phyloP scores from a whole-genome alignment of 2,888 invertebrate species.

The Capitulum mitella region DNA sequence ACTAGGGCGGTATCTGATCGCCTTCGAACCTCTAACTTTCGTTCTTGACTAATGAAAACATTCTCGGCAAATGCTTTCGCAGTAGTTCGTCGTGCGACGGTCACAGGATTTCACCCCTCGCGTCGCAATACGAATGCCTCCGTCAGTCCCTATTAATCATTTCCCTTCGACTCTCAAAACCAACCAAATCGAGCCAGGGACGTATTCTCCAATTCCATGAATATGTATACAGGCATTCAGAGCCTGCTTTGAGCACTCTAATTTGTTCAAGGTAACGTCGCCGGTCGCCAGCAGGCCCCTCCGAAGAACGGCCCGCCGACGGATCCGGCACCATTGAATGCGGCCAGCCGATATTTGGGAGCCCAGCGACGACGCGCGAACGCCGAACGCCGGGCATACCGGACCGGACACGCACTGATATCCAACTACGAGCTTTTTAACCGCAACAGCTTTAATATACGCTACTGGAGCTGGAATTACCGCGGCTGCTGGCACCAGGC shows the following conservation, averaged over 20 bases:
- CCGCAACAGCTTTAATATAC: conserved; percentile 64
- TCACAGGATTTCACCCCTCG: conserved; percentile 61
- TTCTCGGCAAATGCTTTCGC: conserved; percentile 63
- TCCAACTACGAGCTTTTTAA: conserved; percentile 56
- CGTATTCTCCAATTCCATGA: conserved; percentile 62
- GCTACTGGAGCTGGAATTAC: conserved; percentile 63
- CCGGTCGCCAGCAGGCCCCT: conserved; percentile 49
- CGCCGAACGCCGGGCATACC: neutral
- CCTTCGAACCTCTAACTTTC: conserved; percentile 61
- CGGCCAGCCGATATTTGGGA: conserved; percentile 32
- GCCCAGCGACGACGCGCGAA: neutral
- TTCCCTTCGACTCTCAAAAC: conserved; percentile 52
- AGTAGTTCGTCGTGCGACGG: conserved; percentile 54
- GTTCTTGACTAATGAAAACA: conserved; percentile 61
- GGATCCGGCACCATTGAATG: conserved; percentile 35
- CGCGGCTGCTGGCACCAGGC: conserved; percentile 64
- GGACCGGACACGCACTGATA: conserved; percentile 42
- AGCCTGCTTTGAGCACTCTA: conserved; percentile 60
- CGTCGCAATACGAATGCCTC: conserved; percentile 58
- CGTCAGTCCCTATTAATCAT: conserved; percentile 57
- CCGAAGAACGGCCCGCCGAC: conserved; percentile 41
- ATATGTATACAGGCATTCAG: conserved; percentile 39
- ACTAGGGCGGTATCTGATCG: conserved; percentile 61
- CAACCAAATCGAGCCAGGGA: conserved; percentile 57
- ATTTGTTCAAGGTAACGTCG: conserved; percentile 60